phyloP scores from a whole-genome alignment of 2,113 vertebrate species.

The Taurulus bubalis region DNA sequence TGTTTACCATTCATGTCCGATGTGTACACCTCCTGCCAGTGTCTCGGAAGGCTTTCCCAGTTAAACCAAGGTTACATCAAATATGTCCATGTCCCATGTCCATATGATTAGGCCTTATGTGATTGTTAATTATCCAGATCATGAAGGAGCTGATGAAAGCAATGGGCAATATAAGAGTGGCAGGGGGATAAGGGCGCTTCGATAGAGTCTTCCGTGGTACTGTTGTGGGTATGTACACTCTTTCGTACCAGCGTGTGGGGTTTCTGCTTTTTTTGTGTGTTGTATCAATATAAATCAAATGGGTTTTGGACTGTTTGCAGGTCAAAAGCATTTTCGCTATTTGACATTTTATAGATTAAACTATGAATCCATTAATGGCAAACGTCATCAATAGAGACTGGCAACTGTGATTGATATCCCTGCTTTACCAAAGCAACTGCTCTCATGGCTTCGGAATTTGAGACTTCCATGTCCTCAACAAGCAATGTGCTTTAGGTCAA shows the following conservation, averaged over 20 bases:
- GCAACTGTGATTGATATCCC: not conserved
- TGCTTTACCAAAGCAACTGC: conserved; percentile 4
- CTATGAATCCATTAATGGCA: not conserved
- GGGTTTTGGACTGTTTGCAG: not conserved
- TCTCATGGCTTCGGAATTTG: conserved; percentile 5
- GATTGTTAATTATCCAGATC: conserved; percentile 71
- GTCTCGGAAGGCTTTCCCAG: conserved; percentile 50
- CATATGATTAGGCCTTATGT: conserved; percentile 67
- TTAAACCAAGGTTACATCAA: conserved; percentile 76
- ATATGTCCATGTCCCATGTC: conserved; percentile 67
- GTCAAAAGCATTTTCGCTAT: not conserved
- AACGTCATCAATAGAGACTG: not conserved
- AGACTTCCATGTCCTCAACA: conserved; percentile 8
- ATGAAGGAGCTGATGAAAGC: conserved; percentile 38
- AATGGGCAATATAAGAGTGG: conserved; percentile 27
- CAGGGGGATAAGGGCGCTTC: conserved; percentile 27
- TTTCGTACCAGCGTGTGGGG: not conserved
- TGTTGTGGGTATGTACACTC: not conserved
- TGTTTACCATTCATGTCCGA: conserved; percentile 54
- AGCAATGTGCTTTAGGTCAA: not conserved
- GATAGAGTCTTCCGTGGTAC: not conserved
- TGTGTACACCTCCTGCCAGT: conserved; percentile 35
- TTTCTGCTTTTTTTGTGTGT: not conserved
- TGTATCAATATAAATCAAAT: not conserved
- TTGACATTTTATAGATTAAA: not conserved